Percentiles rank a stretch among this genome's conserved stretches.
These are phyloP conservation scores for Oxystoma pomonae DNA, from an alignment of 2,888 invertebrate genomes.

Conservation along the genomic window DNA sequence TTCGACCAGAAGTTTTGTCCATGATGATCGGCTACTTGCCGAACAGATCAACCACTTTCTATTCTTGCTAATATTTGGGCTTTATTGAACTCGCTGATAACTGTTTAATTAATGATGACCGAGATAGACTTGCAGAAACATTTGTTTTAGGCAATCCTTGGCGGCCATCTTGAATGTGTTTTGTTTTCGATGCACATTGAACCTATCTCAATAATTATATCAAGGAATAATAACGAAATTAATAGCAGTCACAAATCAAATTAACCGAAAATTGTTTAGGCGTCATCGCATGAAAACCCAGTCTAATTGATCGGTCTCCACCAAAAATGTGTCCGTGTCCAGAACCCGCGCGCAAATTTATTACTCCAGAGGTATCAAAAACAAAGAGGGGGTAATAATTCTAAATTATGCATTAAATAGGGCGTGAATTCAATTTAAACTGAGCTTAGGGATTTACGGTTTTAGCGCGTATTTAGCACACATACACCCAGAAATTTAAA, in stretches of 20 bases:
- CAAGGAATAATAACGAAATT: background rate
- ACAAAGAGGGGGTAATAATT: slow-evolving; percentile 21
- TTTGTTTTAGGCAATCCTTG: too few species aligned
- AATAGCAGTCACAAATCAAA: background rate
- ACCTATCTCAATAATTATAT: too few species aligned
- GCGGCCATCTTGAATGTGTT: too few species aligned
- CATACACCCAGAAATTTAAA: background rate
- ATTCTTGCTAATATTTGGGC: too few species aligned
- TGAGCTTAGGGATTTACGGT: background rate
- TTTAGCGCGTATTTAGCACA: background rate
- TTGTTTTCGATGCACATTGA: too few species aligned
- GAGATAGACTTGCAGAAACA: too few species aligned
- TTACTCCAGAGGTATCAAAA: slow-evolving; percentile 14
- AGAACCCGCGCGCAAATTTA: slow-evolving; percentile 15
- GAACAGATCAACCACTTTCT: too few species aligned
- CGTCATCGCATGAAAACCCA: background rate
- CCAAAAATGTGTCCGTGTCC: slow-evolving; percentile 13
- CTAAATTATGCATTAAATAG: slow-evolving; percentile 12
- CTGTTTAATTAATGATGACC: too few species aligned
- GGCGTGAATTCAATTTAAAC: background rate
- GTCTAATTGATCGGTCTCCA: background rate
- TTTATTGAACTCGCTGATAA: too few species aligned
- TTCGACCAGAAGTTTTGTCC: too few species aligned
- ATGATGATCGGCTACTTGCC: too few species aligned
- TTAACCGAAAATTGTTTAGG: background rate